These are phyloP conservation scores for Dromococcyx pavoninus DNA, from an alignment of 2,797 vertebrate genomes.

Conservation along the genomic window DNA sequence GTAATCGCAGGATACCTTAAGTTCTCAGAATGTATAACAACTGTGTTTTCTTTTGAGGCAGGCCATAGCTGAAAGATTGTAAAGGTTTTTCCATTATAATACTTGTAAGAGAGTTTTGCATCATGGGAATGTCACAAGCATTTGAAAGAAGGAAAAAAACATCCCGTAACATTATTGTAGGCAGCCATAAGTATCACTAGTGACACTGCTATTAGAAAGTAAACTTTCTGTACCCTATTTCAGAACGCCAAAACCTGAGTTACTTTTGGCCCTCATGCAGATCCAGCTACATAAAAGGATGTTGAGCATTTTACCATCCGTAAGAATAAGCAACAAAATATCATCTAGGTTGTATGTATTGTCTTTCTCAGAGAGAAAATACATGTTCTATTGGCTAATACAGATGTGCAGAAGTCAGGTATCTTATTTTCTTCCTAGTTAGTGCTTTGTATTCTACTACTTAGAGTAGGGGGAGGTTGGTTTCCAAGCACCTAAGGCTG, in stretches of 20 bases:
- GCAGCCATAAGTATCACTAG: background rate
- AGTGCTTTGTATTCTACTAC: background rate
- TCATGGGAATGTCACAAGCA: background rate
- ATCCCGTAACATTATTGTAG: background rate
- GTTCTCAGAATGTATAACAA: constrained; percentile 3
- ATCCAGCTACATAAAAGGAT: background rate
- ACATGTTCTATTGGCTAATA: background rate
- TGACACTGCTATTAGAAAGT: background rate
- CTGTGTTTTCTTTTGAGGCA: background rate
- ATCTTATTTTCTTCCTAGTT: background rate
- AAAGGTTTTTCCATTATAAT: background rate
- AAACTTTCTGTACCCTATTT: background rate
- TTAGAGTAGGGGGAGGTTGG: background rate
- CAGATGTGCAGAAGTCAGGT: background rate
- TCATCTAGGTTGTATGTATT: background rate
- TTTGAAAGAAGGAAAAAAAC: background rate
- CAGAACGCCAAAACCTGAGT: background rate
- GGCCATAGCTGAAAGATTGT: background rate
- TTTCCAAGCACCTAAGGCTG: background rate
- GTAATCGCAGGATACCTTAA: background rate
- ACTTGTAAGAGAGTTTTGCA: background rate
- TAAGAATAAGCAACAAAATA: background rate
- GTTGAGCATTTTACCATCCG: background rate
- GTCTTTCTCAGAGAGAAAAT: background rate
- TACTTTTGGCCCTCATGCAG: background rate